These are phyloP conservation scores for Cephalopachus bancanus DNA, from an alignment of 2,797 vertebrate species.

Conservation along the genomic window DNA sequence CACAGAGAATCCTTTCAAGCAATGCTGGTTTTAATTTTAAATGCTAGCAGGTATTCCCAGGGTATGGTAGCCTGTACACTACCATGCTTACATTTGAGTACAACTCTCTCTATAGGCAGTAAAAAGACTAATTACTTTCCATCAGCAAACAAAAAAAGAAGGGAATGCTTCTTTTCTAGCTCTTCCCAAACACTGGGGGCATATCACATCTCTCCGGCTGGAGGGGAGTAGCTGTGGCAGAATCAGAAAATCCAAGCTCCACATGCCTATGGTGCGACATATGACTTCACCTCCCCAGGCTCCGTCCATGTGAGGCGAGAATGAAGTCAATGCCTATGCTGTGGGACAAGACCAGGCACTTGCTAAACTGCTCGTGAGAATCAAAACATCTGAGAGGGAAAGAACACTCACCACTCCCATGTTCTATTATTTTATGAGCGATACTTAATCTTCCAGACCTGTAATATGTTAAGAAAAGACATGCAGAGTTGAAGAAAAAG, in stretches of 20 bases:
- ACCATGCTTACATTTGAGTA: neutral
- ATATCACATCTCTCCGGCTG: neutral
- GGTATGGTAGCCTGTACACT: neutral
- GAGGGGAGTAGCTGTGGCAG: neutral
- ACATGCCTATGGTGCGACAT: neutral
- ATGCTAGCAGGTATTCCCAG: neutral
- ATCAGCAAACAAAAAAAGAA: neutral
- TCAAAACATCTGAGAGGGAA: neutral
- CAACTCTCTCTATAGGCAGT: neutral
- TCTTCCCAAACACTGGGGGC: neutral
- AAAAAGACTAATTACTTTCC: neutral
- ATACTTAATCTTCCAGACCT: slow-evolving; percentile 42
- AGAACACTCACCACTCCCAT: neutral
- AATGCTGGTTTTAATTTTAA: neutral
- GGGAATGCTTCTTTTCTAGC: neutral
- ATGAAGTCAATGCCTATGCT: neutral
- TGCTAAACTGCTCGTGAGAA: neutral
- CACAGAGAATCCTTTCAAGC: neutral
- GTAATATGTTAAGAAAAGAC: slow-evolving; percentile 7
- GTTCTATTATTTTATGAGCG: slow-evolving; percentile 26
- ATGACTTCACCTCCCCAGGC: neutral
- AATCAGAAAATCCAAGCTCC: slow-evolving; percentile 49
- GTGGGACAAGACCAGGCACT: neutral
- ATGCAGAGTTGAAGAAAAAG: slow-evolving; percentile 49
- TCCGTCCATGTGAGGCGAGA: neutral